Evolutionary conservation across 2,113 vertebrate species (phyloP), one percentile per base, ranked within the genome.

Genomic region (Vicugna pacos): DNA sequence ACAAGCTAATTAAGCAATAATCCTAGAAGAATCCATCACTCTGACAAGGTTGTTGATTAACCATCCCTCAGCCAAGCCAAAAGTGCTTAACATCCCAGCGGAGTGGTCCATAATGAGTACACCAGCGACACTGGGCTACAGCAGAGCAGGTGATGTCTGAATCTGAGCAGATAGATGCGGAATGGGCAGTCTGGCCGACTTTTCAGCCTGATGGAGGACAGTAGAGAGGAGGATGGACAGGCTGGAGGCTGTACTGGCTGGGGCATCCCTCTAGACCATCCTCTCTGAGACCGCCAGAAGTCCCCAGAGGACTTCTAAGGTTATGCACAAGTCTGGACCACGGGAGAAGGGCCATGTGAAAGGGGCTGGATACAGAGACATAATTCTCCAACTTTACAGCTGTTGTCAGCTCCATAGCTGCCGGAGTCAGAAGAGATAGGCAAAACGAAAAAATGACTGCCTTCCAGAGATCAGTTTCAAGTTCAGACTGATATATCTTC

Each of bases 1-100:
- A 97, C 93, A 77, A 99, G 98, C 98, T 98, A 98, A 99, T 99
- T 98, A 98, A 98, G 97, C 98, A 98, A 97, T 97, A 98, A 92
- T 98, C 96, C 95, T 76, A 91, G 97, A 97, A 94, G 97, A 98
- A 99, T 98, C 98, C 98, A 98, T 99, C 98, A 98, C 98, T 98
- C 95, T 98, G 98, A 98, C 98, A 99, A 97, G 98, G 97, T 96
- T 98, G 98, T 98, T 98, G 98, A 98, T 98, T 98, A 98, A 98
- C 97, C 81, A 95, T 94, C 97, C 98, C 95, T 83, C 75, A 97
- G 96, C 95, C 95, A 92, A 98, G 97, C 97, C 97, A 93, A 97
- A 96, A 97, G 96, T 97, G 96, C 93, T 97, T 94, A 93, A 93
- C 95, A 97, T 96, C 96, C 95, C 90, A 35, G 91, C 46, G 20